Conservation (phyloP, 2,888 invertebrate species). For the Galerucella nymphaeae region DNA sequence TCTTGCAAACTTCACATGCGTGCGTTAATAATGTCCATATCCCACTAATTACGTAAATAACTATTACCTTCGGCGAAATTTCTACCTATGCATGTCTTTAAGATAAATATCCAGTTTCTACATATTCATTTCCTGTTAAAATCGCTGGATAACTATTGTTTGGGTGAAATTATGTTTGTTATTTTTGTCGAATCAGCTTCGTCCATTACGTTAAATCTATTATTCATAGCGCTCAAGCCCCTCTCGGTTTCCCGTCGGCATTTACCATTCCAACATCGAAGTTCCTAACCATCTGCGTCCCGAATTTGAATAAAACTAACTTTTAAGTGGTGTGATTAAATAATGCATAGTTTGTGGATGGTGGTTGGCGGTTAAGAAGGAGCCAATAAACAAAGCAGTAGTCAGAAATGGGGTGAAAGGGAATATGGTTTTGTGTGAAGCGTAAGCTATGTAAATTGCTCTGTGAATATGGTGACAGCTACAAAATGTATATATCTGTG, state of each 20-base stretch:
- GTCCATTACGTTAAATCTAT: constrained; percentile 16
- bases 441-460: not conserved
- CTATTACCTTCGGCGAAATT: too few species aligned
- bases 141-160: too few species aligned
- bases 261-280: constrained; percentile 24
- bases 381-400: constrained; percentile 17
- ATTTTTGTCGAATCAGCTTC: not conserved
- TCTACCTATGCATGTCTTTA: too few species aligned
- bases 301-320: constrained; percentile 32
- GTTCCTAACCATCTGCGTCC: constrained; percentile 29
- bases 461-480: not conserved
- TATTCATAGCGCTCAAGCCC: constrained; percentile 8
- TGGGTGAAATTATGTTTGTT: too few species aligned
- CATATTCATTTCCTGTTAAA: too few species aligned
- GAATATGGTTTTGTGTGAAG: not conserved
- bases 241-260: constrained; percentile 9
- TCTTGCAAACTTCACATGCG: too few species aligned
- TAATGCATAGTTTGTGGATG: constrained; percentile 24
- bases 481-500: not conserved
- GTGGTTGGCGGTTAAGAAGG: constrained; percentile 14
- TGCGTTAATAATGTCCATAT: too few species aligned
- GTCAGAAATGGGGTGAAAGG: constrained; percentile 5
- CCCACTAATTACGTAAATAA: too few species aligned
- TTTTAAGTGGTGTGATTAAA: constrained; percentile 33
- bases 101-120: too few species aligned